Conservation (phyloP, 2,888 invertebrate genomes). For the Cephus runcator region DNA sequence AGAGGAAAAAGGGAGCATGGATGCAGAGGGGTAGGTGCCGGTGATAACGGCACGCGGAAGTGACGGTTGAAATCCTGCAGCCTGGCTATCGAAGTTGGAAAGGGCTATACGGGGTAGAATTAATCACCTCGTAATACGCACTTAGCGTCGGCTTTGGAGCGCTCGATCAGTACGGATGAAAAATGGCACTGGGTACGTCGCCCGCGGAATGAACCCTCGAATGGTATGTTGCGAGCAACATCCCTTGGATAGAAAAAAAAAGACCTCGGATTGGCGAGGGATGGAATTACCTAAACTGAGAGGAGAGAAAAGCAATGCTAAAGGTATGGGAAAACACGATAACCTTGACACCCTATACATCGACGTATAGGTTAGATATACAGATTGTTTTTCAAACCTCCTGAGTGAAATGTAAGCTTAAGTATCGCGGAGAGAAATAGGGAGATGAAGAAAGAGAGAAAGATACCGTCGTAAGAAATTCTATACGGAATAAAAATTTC, state of each 20-base stretch:
- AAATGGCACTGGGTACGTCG: conserved; percentile 35
- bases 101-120: conserved; percentile 35
- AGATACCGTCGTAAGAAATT: neutral
- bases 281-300: neutral
- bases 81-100: conserved; percentile 4
- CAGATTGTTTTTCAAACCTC: neutral
- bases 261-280: neutral
- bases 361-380: neutral
- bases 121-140: conserved; percentile 49
- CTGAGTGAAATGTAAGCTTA: neutral
- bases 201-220: neutral
- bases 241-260: neutral
- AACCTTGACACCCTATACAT: neutral
- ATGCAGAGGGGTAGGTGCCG: neutral
- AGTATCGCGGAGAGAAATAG: neutral
- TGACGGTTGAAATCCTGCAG: neutral
- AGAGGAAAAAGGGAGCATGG: neutral
- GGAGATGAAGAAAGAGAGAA: conserved; percentile 1
- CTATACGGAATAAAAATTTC: neutral
- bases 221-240: neutral
- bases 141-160: conserved; percentile 31
- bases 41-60: neutral
- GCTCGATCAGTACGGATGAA: conserved; percentile 44
- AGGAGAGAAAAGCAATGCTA: neutral
- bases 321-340: neutral